These are phyloP conservation scores for Dromococcyx pavoninus DNA, from an alignment of 2,797 vertebrate species.

Conservation along the genomic window DNA sequence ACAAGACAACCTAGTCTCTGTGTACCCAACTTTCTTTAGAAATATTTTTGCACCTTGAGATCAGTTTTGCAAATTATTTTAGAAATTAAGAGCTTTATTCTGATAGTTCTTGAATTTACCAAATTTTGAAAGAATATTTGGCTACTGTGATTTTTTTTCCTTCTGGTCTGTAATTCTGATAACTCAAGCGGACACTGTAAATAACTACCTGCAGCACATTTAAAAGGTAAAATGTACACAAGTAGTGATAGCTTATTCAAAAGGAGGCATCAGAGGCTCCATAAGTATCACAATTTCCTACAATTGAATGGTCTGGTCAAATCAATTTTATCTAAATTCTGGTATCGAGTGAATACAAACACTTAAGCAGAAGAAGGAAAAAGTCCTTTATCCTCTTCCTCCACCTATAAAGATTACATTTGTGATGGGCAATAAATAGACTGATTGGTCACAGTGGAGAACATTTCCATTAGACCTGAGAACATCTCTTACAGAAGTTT, in stretches of 20 bases:
- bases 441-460: not conserved
- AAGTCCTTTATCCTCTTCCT: not conserved
- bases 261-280: no score
- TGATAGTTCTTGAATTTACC: not conserved
- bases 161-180: not conserved
- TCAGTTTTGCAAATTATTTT: not conserved
- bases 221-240: not conserved
- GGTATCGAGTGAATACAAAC: not conserved
- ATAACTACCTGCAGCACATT: not conserved
- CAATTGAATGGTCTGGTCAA: not conserved
- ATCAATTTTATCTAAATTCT: not conserved
- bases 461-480: not conserved
- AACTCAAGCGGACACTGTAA: not conserved
- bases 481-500: slow-evolving; percentile 2
- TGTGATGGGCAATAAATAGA: not conserved
- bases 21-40: not conserved
- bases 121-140: not conserved
- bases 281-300: not conserved
- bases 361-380: not conserved
- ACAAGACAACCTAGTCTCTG: not conserved
- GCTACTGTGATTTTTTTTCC: not conserved
- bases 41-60: not conserved
- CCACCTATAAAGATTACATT: not conserved
- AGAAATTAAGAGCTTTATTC: not conserved
- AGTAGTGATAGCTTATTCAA: not conserved